phyloP scores from a whole-genome alignment of 2,113 vertebrate species.

The Trachemys scripta region DNA sequence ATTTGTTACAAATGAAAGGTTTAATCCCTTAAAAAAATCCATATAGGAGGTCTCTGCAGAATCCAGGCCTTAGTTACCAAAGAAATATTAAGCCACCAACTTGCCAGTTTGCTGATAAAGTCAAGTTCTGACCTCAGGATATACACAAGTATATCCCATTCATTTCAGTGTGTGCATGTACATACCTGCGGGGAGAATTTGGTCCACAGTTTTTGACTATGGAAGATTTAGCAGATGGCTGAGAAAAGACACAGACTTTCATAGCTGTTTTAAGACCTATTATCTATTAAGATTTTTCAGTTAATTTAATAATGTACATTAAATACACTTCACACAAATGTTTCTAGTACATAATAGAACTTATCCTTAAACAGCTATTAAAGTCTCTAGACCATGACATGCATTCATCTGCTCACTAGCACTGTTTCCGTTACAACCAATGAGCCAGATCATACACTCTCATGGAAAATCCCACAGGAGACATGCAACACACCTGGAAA shows the following conservation, averaged over 20 bases:
- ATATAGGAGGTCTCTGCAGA: background rate
- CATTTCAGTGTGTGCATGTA: background rate
- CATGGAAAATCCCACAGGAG: background rate
- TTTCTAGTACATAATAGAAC: background rate
- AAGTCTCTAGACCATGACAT: conserved; percentile 22
- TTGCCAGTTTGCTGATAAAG: background rate
- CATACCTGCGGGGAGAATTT: background rate
- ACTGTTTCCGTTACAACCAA: background rate
- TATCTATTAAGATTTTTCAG: background rate
- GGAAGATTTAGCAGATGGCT: background rate
- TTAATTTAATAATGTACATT: conserved; percentile 17
- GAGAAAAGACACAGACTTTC: background rate
- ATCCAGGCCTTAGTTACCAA: conserved; percentile 3
- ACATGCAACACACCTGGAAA: background rate
- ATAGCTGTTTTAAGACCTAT: background rate
- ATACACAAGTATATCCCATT: background rate
- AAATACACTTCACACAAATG: conserved; percentile 54
- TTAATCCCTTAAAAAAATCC: background rate
- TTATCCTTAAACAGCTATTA: conserved; percentile 42
- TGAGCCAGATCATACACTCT: background rate
- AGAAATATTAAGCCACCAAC: conserved; percentile 12
- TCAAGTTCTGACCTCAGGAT: conserved; percentile 14
- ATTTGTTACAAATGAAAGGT: conserved; percentile 3
- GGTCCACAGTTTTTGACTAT: background rate
- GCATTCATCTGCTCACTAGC: conserved; percentile 21